Evolutionary conservation across 2,113 vertebrate species (phyloP).

Genomic region (Panthera leo): DNA sequence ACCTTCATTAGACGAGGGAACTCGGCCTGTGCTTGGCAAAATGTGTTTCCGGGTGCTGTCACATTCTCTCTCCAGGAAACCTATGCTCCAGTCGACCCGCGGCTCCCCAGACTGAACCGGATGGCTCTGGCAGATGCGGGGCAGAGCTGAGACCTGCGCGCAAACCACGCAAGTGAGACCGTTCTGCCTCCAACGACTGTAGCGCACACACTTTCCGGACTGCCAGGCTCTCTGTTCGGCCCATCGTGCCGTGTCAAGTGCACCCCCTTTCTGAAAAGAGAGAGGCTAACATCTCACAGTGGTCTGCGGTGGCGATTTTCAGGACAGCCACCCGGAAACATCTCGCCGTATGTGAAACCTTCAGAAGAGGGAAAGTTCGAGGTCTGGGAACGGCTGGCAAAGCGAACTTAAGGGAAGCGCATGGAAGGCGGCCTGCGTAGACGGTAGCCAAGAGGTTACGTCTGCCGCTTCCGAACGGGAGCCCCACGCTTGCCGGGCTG

Average conservation of each 20-base stretch:
- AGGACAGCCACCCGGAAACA: not conserved
- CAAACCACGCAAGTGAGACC: no score
- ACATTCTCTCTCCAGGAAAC: not conserved
- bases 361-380: not conserved
- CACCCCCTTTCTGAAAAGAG: not conserved
- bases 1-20: not conserved
- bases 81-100: not conserved
- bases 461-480: accelerated
- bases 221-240: not conserved
- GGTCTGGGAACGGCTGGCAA: not conserved
- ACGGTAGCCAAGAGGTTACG: not conserved
- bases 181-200: not conserved
- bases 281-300: accelerated
- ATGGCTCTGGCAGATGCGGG: not conserved
- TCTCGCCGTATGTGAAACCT: not conserved
- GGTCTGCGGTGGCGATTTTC: accelerated
- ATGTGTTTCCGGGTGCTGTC: not conserved
- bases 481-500: accelerated
- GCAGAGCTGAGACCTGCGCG: not conserved
- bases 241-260: no score
- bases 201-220: not conserved
- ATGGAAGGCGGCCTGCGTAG: accelerated
- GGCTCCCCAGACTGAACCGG: not conserved
- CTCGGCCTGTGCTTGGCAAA: not conserved
- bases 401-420: not conserved